Percentiles rank a stretch among this genome's conserved stretches.
These are phyloP conservation scores for Ctena decussata DNA, from an alignment of 2,888 invertebrate species.

Conservation along the genomic window DNA sequence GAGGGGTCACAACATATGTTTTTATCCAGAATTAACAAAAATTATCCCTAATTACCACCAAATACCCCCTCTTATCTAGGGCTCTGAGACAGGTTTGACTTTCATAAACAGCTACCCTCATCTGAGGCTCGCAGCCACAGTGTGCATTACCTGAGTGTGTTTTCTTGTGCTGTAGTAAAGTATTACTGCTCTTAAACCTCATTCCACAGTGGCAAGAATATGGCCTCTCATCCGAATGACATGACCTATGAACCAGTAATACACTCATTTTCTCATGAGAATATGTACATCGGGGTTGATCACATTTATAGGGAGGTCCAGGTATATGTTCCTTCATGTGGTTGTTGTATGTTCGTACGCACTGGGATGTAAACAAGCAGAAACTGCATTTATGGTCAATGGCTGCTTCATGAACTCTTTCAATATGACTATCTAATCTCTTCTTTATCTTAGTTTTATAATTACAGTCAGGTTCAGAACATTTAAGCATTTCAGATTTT, in stretches of 20 bases:
- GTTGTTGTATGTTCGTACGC: conserved; percentile 89
- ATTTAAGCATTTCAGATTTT: background rate
- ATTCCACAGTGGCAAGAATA: conserved; percentile 89
- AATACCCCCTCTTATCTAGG: too few relatives aligned
- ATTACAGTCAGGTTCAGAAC: conserved; percentile 53
- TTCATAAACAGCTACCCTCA: too few relatives aligned
- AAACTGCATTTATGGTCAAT: conserved; percentile 88
- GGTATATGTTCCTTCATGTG: conserved; percentile 89
- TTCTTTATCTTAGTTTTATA: conserved; percentile 61
- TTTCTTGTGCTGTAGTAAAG: conserved; percentile 89
- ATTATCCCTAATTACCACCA: too few relatives aligned
- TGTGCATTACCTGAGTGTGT: conserved; percentile 87
- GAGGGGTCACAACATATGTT: too few relatives aligned
- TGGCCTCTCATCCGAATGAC: conserved; percentile 88
- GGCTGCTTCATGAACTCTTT: conserved; percentile 68
- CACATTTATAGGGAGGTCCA: conserved; percentile 90
- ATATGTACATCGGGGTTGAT: conserved; percentile 88
- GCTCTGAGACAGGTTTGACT: too few relatives aligned
- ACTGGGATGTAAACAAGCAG: conserved; percentile 90
- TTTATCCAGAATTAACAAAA: too few relatives aligned
- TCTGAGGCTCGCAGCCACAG: too few relatives aligned
- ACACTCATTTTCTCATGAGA: conserved; percentile 88
- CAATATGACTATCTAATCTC: conserved; percentile 71
- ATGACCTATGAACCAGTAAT: conserved; percentile 89
- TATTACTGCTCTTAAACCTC: conserved; percentile 89